A percentile compares a stretch with the other conserved stretches of the same genome.
Conservation (phyloP, 2,113 vertebrate genomes). For the Cynocephalus volans region DNA sequence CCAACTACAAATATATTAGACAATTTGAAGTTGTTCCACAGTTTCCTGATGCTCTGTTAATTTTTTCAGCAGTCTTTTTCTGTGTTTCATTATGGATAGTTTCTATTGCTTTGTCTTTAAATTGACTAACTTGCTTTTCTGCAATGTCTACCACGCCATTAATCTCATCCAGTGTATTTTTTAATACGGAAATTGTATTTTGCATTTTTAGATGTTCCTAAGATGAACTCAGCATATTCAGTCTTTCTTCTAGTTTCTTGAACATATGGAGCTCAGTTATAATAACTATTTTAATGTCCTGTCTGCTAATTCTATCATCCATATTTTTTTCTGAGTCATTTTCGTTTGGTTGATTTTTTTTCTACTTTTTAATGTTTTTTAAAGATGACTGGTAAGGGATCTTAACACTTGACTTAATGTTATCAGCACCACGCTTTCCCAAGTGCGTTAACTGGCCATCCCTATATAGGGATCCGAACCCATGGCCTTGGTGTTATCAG, state of each 20-base stretch:
- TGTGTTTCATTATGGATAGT: neutral
- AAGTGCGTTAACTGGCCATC: no score
- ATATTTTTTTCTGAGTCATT: neutral
- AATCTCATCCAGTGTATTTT: neutral
- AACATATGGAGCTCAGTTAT: neutral
- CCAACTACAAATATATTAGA: neutral
- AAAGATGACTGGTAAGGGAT: no score
- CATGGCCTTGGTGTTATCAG: no score
- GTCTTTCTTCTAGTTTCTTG: slow-evolving; percentile 21
- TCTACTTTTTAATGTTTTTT: no score
- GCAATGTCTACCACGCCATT: neutral
- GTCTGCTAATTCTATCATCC: neutral
- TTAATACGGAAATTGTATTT: neutral
- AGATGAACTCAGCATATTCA: neutral
- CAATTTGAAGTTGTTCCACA: neutral
- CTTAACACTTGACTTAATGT: no score
- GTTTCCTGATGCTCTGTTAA: neutral
- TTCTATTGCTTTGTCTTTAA: neutral
- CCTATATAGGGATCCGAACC: no score
- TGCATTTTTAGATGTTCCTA: slow-evolving; percentile 14
- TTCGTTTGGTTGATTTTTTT: no score
- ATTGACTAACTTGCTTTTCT: neutral
- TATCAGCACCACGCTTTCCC: no score
- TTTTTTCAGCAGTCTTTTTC: neutral
- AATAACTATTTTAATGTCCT: neutral